phyloP scores from a whole-genome alignment of 2,113 vertebrate species.

The Zosterops lateralis region DNA sequence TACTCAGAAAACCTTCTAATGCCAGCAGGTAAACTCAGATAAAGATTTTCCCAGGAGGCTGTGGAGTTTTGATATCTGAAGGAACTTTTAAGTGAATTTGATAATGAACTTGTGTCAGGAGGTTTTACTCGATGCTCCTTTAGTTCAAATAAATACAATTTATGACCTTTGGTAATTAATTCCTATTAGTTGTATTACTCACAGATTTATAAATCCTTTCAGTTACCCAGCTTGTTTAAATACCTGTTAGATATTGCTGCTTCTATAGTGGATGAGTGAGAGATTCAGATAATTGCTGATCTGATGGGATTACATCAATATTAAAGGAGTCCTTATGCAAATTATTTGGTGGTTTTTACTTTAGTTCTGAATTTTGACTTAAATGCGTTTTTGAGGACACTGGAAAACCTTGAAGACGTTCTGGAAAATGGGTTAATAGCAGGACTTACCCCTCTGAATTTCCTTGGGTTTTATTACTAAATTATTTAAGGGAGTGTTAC shows the following conservation, averaged over 20 bases:
- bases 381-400: not conserved
- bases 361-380: not conserved
- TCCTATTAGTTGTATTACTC: not conserved
- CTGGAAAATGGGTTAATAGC: not conserved
- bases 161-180: not conserved
- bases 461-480: not conserved
- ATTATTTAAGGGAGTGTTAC: not conserved
- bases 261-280: not conserved
- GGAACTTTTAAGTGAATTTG: not conserved
- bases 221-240: not conserved
- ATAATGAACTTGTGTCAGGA: not conserved
- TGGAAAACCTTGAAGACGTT: rapidly evolving
- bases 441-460: not conserved
- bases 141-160: not conserved
- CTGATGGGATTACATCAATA: not conserved
- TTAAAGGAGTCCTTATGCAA: not conserved
- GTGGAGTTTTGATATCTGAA: not conserved
- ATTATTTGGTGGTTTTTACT: not conserved
- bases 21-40: not conserved
- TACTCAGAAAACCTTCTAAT: not conserved
- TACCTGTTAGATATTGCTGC: not conserved
- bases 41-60: not conserved
- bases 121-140: rapidly evolving
- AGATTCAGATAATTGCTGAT: not conserved
- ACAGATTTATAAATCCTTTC: not conserved